Percentiles rank a stretch among this genome's conserved stretches.
Conservation (phyloP, 1,140 invertebrate species). For the Drosophila grimshawi region DNA sequence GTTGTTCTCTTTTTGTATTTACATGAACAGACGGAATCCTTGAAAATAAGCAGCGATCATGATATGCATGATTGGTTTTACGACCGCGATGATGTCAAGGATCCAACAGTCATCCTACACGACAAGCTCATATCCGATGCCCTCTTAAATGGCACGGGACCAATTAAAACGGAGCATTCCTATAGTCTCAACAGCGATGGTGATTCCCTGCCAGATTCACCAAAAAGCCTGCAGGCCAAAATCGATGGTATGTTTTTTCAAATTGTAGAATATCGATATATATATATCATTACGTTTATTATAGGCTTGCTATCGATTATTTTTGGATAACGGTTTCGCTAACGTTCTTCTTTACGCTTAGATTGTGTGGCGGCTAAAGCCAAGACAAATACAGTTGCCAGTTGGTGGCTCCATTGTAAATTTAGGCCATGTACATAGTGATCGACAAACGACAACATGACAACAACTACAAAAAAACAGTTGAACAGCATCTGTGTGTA, state of each 20-base stretch:
- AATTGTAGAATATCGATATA: slow-evolving; percentile 14
- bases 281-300: neutral
- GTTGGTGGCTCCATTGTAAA: slow-evolving; percentile 65
- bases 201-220: slow-evolving; percentile 88
- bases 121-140: slow-evolving; percentile 96
- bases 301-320: slow-evolving; percentile 37
- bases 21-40: slow-evolving; percentile 87
- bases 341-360: slow-evolving; percentile 27
- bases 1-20: slow-evolving; percentile 25
- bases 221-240: slow-evolving; percentile 86
- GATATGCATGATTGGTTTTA: slow-evolving; percentile 87
- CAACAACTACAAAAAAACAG: slow-evolving; percentile 35
- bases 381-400: slow-evolving; percentile 73
- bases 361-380: slow-evolving; percentile 14
- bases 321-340: slow-evolving; percentile 33
- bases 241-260: slow-evolving; percentile 86
- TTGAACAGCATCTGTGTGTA: slow-evolving; percentile 56
- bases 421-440: slow-evolving; percentile 71
- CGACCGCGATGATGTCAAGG: slow-evolving; percentile 85
- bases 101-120: slow-evolving; percentile 89
- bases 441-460: slow-evolving; percentile 50
- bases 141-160: slow-evolving; percentile 89
- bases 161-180: slow-evolving; percentile 94
- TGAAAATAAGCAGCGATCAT: slow-evolving; percentile 86
- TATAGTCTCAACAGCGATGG: slow-evolving; percentile 90